A percentile compares a stretch with the other conserved stretches of the same genome.
Conservation (phyloP, 2,797 vertebrate species). For the Holocentrus rufus region DNA sequence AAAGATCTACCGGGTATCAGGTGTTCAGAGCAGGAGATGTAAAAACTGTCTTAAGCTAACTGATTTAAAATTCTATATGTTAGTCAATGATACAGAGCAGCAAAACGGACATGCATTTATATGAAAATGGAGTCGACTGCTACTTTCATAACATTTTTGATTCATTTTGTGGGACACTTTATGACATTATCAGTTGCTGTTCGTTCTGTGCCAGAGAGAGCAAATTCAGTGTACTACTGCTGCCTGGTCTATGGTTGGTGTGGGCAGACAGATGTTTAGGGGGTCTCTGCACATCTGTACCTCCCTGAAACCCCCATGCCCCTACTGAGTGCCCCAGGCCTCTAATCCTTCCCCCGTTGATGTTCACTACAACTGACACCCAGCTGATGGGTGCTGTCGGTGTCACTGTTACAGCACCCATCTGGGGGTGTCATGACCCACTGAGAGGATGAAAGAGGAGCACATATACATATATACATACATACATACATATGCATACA, state of each 20-base stretch:
- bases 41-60: too few species aligned
- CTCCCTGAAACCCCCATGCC: conserved; percentile 14
- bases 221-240: background rate
- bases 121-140: too few species aligned
- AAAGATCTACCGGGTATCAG: too few species aligned
- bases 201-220: background rate
- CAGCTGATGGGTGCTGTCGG: conserved; percentile 49
- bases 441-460: conserved; percentile 59
- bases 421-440: conserved; percentile 56
- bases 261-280: conserved; percentile 59
- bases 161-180: conserved; percentile 26
- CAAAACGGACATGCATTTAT: too few species aligned
- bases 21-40: too few species aligned
- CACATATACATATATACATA: background rate
- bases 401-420: conserved; percentile 49
- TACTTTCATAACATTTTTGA: too few species aligned
- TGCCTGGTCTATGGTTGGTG: conserved; percentile 46
- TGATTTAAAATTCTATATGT: too few species aligned
- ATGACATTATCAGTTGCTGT: background rate
- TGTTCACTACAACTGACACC: conserved; percentile 3
- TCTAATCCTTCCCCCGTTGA: background rate
- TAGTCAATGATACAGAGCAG: too few species aligned
- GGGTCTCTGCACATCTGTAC: conserved; percentile 58
- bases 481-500: background rate
- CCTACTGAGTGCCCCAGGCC: background rate